Conservation (phyloP, 2,888 invertebrate genomes). For the Dynastes hyllus region DNA sequence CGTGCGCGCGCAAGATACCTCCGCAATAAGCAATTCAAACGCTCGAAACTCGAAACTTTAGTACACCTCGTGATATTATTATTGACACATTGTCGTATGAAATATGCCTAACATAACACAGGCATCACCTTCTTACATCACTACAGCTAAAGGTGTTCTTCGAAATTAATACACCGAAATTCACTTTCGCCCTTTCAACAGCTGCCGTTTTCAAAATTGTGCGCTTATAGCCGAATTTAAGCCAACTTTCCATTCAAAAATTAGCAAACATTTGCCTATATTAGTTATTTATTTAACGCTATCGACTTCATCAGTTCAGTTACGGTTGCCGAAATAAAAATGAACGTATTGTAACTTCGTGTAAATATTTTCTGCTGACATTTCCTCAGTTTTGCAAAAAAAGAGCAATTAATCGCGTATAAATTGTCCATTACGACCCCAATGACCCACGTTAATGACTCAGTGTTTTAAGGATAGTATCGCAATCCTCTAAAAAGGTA, state of each 20-base stretch:
- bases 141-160: slow-evolving; percentile 3
- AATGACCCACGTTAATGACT: slow-evolving; percentile 43
- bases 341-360: no score
- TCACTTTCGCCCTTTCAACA: slow-evolving; percentile 6
- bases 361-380: neutral
- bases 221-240: neutral
- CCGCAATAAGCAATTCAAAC: slow-evolving; percentile 56
- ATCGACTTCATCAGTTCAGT: no score
- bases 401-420: neutral
- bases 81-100: slow-evolving; percentile 55
- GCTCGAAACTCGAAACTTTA: slow-evolving; percentile 54
- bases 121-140: slow-evolving; percentile 33
- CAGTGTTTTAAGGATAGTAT: slow-evolving; percentile 46
- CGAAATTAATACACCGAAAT: slow-evolving; percentile 20
- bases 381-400: slow-evolving; percentile 17
- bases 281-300: no score
- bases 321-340: neutral
- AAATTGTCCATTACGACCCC: no score
- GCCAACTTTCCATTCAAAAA: slow-evolving; percentile 30
- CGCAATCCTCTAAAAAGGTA: slow-evolving; percentile 35
- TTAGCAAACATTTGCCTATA: slow-evolving; percentile 11
- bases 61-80: slow-evolving; percentile 59
- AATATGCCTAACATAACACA: slow-evolving; percentile 22
- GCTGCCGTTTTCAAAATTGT: slow-evolving; percentile 7
- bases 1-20: slow-evolving; percentile 59